Evolutionary conservation across 2,113 vertebrate genomes (phyloP).

Genomic region (Marmota flaviventris): DNA sequence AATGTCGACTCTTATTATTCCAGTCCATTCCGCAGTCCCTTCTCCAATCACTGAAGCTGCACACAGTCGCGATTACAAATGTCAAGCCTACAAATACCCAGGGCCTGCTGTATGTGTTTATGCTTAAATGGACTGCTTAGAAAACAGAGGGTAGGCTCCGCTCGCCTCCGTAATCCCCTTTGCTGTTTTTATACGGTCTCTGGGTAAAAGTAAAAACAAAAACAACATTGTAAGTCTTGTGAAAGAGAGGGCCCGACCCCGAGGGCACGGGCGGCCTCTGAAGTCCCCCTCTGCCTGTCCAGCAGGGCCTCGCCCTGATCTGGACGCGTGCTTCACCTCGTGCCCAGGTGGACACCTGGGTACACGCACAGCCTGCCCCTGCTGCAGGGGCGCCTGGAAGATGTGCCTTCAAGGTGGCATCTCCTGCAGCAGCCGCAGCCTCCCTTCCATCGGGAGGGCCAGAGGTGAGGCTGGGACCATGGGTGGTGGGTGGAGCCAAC

Average conservation of each 20-base stretch:
- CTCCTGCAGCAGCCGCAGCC: neutral
- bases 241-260: neutral
- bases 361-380: too few relatives aligned
- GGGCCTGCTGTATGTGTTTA: neutral
- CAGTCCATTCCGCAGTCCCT: neutral
- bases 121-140: neutral
- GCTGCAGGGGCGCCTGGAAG: constrained; percentile 39
- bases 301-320: neutral
- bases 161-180: neutral
- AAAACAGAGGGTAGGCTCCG: neutral
- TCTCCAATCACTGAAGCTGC: neutral
- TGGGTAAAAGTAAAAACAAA: neutral
- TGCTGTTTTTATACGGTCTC: neutral
- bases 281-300: neutral
- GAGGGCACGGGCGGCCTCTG: neutral
- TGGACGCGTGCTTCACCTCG: neutral
- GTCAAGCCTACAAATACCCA: neutral
- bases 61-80: neutral
- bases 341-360: too few relatives aligned
- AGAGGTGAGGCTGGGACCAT: neutral
- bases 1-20: neutral
- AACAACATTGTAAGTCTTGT: neutral
- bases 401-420: constrained; percentile 55
- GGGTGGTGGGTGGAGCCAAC: fast-evolving
- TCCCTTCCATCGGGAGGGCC: neutral